phyloP scores from a whole-genome alignment of 2,797 vertebrate genomes.

The Diplodus sargus region DNA sequence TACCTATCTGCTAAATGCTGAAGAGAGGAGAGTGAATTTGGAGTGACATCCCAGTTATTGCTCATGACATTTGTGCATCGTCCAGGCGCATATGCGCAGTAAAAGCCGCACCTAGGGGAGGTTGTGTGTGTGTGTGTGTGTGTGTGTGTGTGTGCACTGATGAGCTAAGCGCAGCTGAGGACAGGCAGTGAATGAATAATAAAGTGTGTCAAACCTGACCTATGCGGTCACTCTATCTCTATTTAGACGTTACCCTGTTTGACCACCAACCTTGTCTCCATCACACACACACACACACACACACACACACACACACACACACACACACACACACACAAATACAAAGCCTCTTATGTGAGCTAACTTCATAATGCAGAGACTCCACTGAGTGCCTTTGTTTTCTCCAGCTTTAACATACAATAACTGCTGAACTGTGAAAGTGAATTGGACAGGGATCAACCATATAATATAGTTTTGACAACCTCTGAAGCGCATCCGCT shows the following conservation, averaged over 20 bases:
- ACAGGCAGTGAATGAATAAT: slow-evolving; percentile 81
- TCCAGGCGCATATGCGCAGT: slow-evolving; percentile 72
- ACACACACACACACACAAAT: slow-evolving; percentile 21
- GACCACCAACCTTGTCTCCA: slow-evolving; percentile 45
- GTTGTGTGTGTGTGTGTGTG: slow-evolving; percentile 40
- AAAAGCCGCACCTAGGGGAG: slow-evolving; percentile 77
- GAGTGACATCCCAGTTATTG: slow-evolving; percentile 81
- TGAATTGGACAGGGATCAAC: slow-evolving; percentile 78
- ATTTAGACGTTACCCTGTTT: slow-evolving; percentile 71
- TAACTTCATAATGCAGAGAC: slow-evolving; percentile 58
- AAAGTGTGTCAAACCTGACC: slow-evolving; percentile 82
- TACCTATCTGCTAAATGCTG: slow-evolving; percentile 71
- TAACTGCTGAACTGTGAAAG: slow-evolving; percentile 77
- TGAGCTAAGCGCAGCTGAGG: slow-evolving; percentile 79
- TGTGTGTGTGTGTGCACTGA: slow-evolving; percentile 51
- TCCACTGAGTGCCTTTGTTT: slow-evolving; percentile 69
- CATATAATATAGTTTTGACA: slow-evolving; percentile 78
- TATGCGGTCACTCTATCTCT: slow-evolving; percentile 73
- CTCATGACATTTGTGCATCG: slow-evolving; percentile 83
- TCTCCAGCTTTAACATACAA: slow-evolving; percentile 61
- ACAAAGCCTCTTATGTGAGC: slow-evolving; percentile 58
- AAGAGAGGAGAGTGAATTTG: slow-evolving; percentile 64
- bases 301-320: slow-evolving; percentile 18
- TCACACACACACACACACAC: slow-evolving; percentile 11
- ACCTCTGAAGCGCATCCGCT: slow-evolving; percentile 72